phyloP scores from a whole-genome alignment of 2,888 invertebrate species.

The Epistrophella euchroma region DNA sequence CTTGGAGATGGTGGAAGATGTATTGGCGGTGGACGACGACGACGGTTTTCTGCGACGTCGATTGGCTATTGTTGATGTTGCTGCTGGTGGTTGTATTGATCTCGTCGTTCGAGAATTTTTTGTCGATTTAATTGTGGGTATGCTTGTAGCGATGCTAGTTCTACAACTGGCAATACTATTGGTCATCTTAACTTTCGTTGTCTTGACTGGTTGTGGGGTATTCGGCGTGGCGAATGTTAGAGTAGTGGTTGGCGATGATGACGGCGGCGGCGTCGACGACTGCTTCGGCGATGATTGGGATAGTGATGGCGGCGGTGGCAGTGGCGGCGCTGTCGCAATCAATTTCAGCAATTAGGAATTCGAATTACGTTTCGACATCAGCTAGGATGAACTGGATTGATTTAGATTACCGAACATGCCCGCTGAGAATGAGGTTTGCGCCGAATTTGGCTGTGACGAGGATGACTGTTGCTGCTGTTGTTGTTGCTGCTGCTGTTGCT shows the following conservation, averaged over 20 bases:
- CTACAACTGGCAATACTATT: slow-evolving; percentile 63
- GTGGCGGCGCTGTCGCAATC: slow-evolving; percentile 78
- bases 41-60: slow-evolving; percentile 63
- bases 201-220: slow-evolving; percentile 56
- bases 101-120: slow-evolving; percentile 57
- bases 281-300: slow-evolving; percentile 47
- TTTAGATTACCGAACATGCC: slow-evolving; percentile 89
- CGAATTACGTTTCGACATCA: slow-evolving; percentile 84
- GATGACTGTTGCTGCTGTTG: slow-evolving; percentile 84
- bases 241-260: slow-evolving; percentile 52
- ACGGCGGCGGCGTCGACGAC: slow-evolving; percentile 62
- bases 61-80: slow-evolving; percentile 62
- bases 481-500: slow-evolving; percentile 84
- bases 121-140: slow-evolving; percentile 55
- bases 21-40: slow-evolving; percentile 50
- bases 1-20: slow-evolving; percentile 67
- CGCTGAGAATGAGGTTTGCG: slow-evolving; percentile 85
- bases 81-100: slow-evolving; percentile 23
- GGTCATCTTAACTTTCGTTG: slow-evolving; percentile 74
- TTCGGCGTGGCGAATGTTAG: slow-evolving; percentile 41
- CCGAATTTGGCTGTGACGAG: slow-evolving; percentile 82
- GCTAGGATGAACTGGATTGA: slow-evolving; percentile 89
- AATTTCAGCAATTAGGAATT: slow-evolving; percentile 83
- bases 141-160: slow-evolving; percentile 60
- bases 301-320: slow-evolving; percentile 58